Base-by-base conservation (phyloP, 2,113 vertebrate species). In the Anguilla rostrata region DNA sequence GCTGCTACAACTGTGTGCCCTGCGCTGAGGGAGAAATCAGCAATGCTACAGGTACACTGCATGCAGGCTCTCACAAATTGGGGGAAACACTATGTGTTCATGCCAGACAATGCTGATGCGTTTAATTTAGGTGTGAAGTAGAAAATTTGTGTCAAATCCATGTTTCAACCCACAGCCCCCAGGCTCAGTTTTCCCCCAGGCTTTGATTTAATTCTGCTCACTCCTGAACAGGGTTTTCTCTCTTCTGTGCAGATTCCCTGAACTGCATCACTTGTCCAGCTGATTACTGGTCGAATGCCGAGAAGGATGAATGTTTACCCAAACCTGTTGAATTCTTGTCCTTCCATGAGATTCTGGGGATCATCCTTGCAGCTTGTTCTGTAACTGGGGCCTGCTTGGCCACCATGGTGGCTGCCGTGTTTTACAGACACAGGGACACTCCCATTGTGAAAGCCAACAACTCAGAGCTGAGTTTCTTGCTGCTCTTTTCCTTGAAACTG, bases 401-500 rank as follows among this genome's bases (percentile, higher is more conserved):
- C 40, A 82, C 92, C 6, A 82, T 86, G 63, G 90, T 90, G 39
- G 86, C 90, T 2, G 83, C 89, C 14, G 86, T 94, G 3, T 95
- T 94, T 85, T 92, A 92, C 39, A 87, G 12, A 79, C 83, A 94
- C 87, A 93, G 89, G 39, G 81, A 87, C 0, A 91, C 93, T 12
- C 92, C 94, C 0, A 93, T 95, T 40, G 92, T 95, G 22, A 92
- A 83, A 53, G 94, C 94, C 86, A 94, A 94, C 83, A 95, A 95
- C 88, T 93, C 93, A 34, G 93, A 94, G 84, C 89, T 94, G 83
- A 94, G 93, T 81, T 94, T 94, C 83, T 83, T 94, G 60, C 84
- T 93, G 87, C 91, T 92, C 46, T 89, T 93, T 81, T 92, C 91
- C 2, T 79, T 93, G 82, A 86, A 90, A 81, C 84, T 93, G 1